Base-by-base conservation (phyloP, 2,888 invertebrate species). In the Coleophora deauratella region DNA sequence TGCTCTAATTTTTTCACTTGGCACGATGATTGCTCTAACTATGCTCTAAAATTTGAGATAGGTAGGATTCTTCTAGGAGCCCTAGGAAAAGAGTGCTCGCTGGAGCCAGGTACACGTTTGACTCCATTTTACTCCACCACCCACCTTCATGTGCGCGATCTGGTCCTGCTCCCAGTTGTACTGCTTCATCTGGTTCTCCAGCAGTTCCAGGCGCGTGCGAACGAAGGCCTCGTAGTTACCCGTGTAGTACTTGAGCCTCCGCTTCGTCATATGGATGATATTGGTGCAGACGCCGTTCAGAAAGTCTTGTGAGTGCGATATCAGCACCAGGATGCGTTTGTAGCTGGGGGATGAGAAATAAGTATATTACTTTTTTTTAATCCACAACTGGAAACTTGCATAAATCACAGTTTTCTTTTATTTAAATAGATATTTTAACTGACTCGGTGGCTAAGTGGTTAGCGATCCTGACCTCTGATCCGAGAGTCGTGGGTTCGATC, bases 121-220 rank as follows among this genome's bases (percentile, higher is more conserved):
- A 21, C n/a, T n/a, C n/a, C n/a, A n/a, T n/a, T 21, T 21, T 21
- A 6, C 6, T 12, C 11, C 21, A 9, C 6, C 3, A 30, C 31
- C 7, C 6, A 92, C 94, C 90, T 99, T 99, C 99, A 99, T 99
- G 66, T 99, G 97, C 46, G 96, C 89, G 50, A 99, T 99, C 82
- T 99, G 99, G 79, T 98, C 97, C 74, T 99, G 99, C 78, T 99
- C 99, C 99, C 99, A 99, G 64, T 98, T 97, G 81, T 98, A 99
- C 66, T 97, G 96, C 74, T 99, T 99, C 91, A 94, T 95, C 84
- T 99, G 99, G 77, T 99, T 99, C 77, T 99, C 99, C 49, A 98
- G 86, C 57, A 98, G 85, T 71, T 99, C 99, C 88, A 93, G 88
- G 48, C 98, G 88, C 0, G 99, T 99, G 54, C 95, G 92, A 8